phyloP scores from a whole-genome alignment of 1,140 invertebrate genomes.

The Teleogryllus occipitalis region DNA sequence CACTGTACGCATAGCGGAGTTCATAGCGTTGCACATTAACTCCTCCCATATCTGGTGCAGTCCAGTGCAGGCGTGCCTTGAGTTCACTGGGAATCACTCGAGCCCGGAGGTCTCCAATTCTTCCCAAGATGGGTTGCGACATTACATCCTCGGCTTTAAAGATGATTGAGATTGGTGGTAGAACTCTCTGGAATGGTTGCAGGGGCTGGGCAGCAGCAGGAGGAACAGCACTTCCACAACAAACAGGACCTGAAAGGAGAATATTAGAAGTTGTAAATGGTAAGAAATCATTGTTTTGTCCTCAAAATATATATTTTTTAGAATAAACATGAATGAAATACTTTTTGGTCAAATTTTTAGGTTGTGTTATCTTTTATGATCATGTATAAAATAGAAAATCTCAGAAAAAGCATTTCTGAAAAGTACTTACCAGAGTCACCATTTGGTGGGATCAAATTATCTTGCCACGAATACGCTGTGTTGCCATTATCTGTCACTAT shows the following conservation, averaged over 20 bases:
- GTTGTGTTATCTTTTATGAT: too few species aligned
- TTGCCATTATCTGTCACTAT: slow-evolving; percentile 41
- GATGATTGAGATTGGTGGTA: slow-evolving; percentile 38
- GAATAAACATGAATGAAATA: too few species aligned
- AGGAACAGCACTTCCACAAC: slow-evolving; percentile 41
- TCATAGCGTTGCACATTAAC: slow-evolving; percentile 40
- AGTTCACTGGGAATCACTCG: slow-evolving; percentile 34
- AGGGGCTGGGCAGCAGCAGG: slow-evolving; percentile 36
- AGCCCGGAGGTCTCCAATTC: slow-evolving; percentile 40
- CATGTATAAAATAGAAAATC: too few species aligned
- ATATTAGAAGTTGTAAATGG: neutral
- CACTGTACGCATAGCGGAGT: slow-evolving; percentile 36
- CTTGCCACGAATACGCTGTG: slow-evolving; percentile 39
- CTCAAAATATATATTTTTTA: too few species aligned
- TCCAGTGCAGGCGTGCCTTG: slow-evolving; percentile 42
- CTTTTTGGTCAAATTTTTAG: too few species aligned
- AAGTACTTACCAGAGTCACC: slow-evolving; percentile 11
- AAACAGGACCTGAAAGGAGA: slow-evolving; percentile 30
- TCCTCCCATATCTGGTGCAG: slow-evolving; percentile 45
- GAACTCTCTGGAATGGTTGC: slow-evolving; percentile 39
- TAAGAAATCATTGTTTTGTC: too few species aligned
- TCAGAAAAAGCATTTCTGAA: neutral
- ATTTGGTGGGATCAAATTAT: slow-evolving; percentile 15
- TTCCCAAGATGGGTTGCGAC: slow-evolving; percentile 26
- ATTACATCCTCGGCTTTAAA: slow-evolving; percentile 34